Evolutionary conservation across 2,888 invertebrate species (phyloP).

Genomic region (Oegoconia quadripuncta): DNA sequence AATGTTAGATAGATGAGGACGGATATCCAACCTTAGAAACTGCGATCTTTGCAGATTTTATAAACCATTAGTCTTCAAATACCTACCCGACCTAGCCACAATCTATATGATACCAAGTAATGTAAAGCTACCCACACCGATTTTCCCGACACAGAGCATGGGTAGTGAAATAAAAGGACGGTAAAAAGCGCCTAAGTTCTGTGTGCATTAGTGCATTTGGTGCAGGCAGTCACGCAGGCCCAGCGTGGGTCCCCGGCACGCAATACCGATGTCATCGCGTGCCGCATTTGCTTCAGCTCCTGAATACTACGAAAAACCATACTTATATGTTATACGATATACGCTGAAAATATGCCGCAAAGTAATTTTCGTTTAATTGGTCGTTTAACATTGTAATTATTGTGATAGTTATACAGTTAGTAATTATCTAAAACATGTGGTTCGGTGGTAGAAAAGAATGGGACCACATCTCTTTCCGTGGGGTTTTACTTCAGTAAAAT

Average conservation of each 20-base stretch:
- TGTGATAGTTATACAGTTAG: not conserved
- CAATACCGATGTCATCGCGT: conserved; percentile 35
- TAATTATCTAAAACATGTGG: too few relatives aligned
- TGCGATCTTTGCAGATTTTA: too few relatives aligned
- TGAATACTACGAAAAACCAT: conserved; percentile 5
- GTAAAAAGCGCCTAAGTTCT: conserved; percentile 37
- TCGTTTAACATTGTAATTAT: not conserved
- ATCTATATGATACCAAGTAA: not conserved
- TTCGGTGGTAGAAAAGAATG: too few relatives aligned
- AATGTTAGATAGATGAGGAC: too few relatives aligned
- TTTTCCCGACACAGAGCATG: conserved; percentile 3
- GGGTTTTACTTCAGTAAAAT: too few relatives aligned
- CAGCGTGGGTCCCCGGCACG: conserved; percentile 39
- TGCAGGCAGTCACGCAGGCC: conserved; percentile 31
- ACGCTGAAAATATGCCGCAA: not conserved
- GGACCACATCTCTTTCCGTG: too few relatives aligned
- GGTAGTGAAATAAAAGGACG: conserved; percentile 15
- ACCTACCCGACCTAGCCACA: too few relatives aligned
- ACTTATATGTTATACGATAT: not conserved
- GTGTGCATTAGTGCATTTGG: conserved; percentile 27
- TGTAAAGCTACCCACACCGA: not conserved
- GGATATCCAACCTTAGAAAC: too few relatives aligned
- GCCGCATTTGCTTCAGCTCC: conserved; percentile 28
- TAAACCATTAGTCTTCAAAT: too few relatives aligned
- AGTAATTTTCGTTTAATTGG: not conserved